Evolutionary conservation across 2,113 vertebrate species (phyloP).

Genomic region (Carettochelys insculpta): DNA sequence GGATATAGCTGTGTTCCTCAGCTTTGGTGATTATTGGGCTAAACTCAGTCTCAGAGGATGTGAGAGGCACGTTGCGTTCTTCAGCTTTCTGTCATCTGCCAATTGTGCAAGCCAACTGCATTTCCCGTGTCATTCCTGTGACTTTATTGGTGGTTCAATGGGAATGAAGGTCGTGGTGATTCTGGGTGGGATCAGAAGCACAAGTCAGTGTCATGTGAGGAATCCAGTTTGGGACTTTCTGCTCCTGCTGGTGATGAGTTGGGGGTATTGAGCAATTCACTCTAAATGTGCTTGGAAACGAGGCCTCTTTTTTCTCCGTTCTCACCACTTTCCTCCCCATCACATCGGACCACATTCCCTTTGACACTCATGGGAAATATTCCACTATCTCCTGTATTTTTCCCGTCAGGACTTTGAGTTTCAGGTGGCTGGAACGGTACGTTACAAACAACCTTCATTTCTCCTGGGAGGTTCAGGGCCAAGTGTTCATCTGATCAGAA

Average conservation of each 20-base stretch:
- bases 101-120: neutral
- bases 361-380: neutral
- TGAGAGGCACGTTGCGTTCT: neutral
- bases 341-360: neutral
- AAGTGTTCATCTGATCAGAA: too few relatives aligned
- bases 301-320: neutral
- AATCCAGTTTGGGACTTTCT: neutral
- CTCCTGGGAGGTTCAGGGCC: too few relatives aligned
- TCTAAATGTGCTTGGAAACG: neutral
- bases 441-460: too few relatives aligned
- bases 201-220: neutral
- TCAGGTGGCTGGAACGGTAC: too few relatives aligned
- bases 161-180: neutral
- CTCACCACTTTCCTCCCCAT: too few relatives aligned
- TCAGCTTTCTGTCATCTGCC: neutral
- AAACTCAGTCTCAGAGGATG: neutral
- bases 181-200: neutral
- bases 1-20: neutral
- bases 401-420: neutral
- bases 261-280: neutral
- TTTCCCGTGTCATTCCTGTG: neutral
- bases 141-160: neutral
- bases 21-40: neutral
- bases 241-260: neutral
- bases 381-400: neutral